Conservation (phyloP, 2,888 invertebrate genomes). For the Syrista parreyssii region DNA sequence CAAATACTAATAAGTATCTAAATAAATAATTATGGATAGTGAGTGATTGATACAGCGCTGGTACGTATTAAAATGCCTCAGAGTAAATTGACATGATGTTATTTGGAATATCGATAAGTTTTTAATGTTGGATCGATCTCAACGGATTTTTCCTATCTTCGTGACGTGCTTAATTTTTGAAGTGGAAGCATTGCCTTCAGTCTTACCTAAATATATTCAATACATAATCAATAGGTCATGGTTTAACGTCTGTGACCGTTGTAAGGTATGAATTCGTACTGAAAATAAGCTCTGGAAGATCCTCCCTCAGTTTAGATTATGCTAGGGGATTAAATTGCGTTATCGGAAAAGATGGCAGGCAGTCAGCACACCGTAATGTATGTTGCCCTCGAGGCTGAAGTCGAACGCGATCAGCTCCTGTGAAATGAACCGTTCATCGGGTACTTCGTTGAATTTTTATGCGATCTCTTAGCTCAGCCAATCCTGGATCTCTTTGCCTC, state of each 20-base stretch:
- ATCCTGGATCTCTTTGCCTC: slow-evolving; percentile 19
- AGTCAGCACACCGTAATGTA: slow-evolving; percentile 31
- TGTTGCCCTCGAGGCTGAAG: slow-evolving; percentile 30
- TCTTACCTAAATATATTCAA: neutral
- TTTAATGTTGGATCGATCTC: neutral
- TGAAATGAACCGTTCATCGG: slow-evolving; percentile 33
- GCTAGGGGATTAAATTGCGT: slow-evolving; percentile 28
- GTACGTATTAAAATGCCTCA: neutral
- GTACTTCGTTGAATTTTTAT: slow-evolving; percentile 32
- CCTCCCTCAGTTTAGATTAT: neutral
- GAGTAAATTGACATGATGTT: neutral
- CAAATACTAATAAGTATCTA: neutral
- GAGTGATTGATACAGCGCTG: neutral
- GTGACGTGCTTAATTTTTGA: neutral
- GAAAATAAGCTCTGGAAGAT: neutral
- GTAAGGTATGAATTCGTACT: neutral
- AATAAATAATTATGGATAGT: neutral
- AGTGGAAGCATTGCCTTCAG: neutral
- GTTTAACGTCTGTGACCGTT: neutral
- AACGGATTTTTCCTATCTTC: neutral
- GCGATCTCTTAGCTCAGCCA: slow-evolving; percentile 24
- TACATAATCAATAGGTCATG: too few relatives aligned
- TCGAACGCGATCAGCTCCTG: slow-evolving; percentile 30
- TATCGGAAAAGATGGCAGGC: slow-evolving; percentile 28
- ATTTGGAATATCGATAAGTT: neutral